Evolutionary conservation across 2,797 vertebrate species (phyloP).

Genomic region (Gymnocypris eckloni): DNA sequence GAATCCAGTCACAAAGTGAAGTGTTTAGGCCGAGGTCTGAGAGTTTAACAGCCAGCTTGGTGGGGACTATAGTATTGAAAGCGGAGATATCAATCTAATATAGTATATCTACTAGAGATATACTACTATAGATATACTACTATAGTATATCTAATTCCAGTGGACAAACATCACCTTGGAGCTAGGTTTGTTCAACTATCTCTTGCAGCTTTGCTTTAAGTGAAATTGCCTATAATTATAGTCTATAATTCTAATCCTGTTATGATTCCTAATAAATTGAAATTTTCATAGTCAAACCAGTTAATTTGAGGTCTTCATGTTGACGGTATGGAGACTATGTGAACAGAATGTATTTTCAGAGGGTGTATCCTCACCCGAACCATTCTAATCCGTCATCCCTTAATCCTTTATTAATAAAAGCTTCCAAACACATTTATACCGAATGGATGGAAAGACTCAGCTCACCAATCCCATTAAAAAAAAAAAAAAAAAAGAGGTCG

Average conservation of each 20-base stretch:
- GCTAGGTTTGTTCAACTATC: neutral
- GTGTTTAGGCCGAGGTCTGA: too few relatives aligned
- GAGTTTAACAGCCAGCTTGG: too few relatives aligned
- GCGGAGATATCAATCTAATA: too few relatives aligned
- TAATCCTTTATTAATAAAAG: conserved; percentile 49
- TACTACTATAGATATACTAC: too few relatives aligned
- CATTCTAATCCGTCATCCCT: conserved; percentile 33
- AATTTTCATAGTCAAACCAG: neutral
- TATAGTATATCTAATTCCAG: neutral
- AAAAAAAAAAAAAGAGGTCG: neutral
- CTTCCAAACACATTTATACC: conserved; percentile 10
- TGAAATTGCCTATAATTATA: neutral
- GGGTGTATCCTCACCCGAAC: neutral
- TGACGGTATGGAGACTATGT: neutral
- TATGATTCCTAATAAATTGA: neutral
- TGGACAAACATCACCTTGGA: neutral
- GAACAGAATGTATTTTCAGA: conserved; percentile 11
- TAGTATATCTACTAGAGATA: too few relatives aligned
- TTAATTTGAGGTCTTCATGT: conserved; percentile 12
- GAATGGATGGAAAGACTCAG: neutral
- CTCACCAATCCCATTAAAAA: neutral
- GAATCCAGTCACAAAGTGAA: too few relatives aligned
- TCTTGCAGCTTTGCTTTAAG: neutral
- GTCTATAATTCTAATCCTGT: neutral
- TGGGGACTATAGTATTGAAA: too few relatives aligned